Evolutionary conservation across 2,888 invertebrate genomes (phyloP), one percentile per base, ranked within the genome.

Genomic region (Metacarcinus magister): DNA sequence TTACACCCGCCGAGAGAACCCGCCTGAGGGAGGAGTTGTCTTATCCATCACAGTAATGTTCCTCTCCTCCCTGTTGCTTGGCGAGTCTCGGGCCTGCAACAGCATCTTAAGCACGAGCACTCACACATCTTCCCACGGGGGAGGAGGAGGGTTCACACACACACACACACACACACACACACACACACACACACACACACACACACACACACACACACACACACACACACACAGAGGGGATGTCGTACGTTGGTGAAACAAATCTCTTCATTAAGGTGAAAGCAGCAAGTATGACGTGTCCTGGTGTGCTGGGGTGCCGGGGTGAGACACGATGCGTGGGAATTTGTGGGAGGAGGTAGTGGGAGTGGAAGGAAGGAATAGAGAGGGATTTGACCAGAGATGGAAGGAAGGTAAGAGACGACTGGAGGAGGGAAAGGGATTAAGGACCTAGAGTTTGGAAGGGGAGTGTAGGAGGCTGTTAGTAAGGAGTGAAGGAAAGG

Each of bases 201-300:
- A 67, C 5, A 67, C 67, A 67, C n/a, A 67, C 67, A 23, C 67
- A 16, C 10, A 67, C 4, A 67, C 16, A 67, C 67, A 10, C 67
- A 7, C 10, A 60, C 10, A 67, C 16, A 67, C 16, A 67, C 16
- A 67, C 4, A 67, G n/a, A 67, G n/a, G 67, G 67, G 67, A 67
- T 16, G n/a, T 5, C 0, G 19, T 67, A n/a, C 67, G n/a, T 67
- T 44, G 44, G 23, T 91, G 91, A 91, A 91, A 91, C 91, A 91
- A 91, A 91, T 91, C 46, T 91, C 91, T 91, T 91, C 91, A 91
- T 91, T 91, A 91, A 91, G 91, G 91, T 91, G 91, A 46, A 91
- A 46, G 91, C 23, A n/a, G 91, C 23, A n/a, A 46, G 91, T 43
- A 23, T 91, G 44, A 10, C n/a, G 44, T n/a, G 67, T 67, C 67